These are phyloP conservation scores for Lasioglossum zephyrum DNA, from an alignment of 2,888 invertebrate species.

Conservation along the genomic window DNA sequence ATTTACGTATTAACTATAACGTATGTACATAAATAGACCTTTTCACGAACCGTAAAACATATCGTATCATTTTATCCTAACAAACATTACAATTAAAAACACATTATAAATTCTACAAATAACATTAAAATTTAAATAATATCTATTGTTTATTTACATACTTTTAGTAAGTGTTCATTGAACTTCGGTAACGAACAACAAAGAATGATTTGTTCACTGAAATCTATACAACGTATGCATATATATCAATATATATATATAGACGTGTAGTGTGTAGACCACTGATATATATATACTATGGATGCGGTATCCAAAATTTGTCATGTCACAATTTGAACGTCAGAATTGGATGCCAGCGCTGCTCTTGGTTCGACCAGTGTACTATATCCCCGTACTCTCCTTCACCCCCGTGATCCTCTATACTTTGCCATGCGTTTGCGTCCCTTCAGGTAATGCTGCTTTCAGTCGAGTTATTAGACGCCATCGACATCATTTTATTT, in stretches of 20 bases:
- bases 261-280: too few relatives aligned
- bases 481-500: too few relatives aligned
- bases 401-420: too few relatives aligned
- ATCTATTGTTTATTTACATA: conserved; percentile 30
- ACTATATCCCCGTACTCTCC: too few relatives aligned
- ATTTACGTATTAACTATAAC: conserved; percentile 16
- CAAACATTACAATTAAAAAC: conserved; percentile 3
- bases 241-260: neutral
- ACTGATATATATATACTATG: too few relatives aligned
- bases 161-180: neutral
- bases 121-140: neutral
- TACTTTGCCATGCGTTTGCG: too few relatives aligned
- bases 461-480: too few relatives aligned
- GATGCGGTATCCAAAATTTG: too few relatives aligned
- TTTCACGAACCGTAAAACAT: neutral
- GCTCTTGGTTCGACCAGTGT: too few relatives aligned
- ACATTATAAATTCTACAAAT: neutral
- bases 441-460: too few relatives aligned
- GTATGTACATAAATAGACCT: neutral
- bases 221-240: conserved; percentile 6
- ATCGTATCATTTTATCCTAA: neutral
- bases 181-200: conserved; percentile 28
- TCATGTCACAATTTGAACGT: too few relatives aligned
- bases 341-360: too few relatives aligned
- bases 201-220: neutral